A percentile compares a stretch with the other conserved stretches of the same genome.
phyloP scores from a whole-genome alignment of 2,888 invertebrate genomes.

The Thereva nobilitata region DNA sequence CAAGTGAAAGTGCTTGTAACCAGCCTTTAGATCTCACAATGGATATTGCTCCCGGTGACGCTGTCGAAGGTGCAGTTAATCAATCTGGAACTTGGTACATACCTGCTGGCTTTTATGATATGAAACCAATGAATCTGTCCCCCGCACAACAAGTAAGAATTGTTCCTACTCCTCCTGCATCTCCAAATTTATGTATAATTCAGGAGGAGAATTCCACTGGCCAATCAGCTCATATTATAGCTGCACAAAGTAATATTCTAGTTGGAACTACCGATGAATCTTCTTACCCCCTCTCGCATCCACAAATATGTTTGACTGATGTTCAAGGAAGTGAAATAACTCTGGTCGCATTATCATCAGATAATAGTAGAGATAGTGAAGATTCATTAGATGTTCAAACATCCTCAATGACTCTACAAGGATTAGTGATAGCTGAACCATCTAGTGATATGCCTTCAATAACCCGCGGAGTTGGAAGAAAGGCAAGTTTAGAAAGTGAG shows the following conservation, averaged over 20 bases:
- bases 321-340: constrained; percentile 85
- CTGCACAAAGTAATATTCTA: constrained; percentile 41
- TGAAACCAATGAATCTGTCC: constrained; percentile 57
- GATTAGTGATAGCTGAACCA: constrained; percentile 73
- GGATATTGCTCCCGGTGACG: constrained; percentile 51
- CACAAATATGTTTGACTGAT: constrained; percentile 91
- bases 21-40: constrained; percentile 57
- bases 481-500: constrained; percentile 69
- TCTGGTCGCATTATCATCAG: constrained; percentile 72
- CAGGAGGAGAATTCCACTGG: constrained; percentile 71
- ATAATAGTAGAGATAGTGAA: constrained; percentile 73
- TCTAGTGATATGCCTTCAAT: constrained; percentile 78
- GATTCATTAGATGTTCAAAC: constrained; percentile 68
- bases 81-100: constrained; percentile 51
- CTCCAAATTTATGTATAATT: constrained; percentile 71
- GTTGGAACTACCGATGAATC: constrained; percentile 39
- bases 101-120: constrained; percentile 52
- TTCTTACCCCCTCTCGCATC: constrained; percentile 61
- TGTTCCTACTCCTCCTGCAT: constrained; percentile 57
- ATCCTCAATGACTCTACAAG: constrained; percentile 55
- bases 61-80: constrained; percentile 7
- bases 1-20: constrained; percentile 52
- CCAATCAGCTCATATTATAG: constrained; percentile 55
- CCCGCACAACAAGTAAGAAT: constrained; percentile 56
- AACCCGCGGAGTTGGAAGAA: constrained; percentile 75